Evolutionary conservation across 2,888 invertebrate species (phyloP).

Genomic region (Pseudococcus viburni): DNA sequence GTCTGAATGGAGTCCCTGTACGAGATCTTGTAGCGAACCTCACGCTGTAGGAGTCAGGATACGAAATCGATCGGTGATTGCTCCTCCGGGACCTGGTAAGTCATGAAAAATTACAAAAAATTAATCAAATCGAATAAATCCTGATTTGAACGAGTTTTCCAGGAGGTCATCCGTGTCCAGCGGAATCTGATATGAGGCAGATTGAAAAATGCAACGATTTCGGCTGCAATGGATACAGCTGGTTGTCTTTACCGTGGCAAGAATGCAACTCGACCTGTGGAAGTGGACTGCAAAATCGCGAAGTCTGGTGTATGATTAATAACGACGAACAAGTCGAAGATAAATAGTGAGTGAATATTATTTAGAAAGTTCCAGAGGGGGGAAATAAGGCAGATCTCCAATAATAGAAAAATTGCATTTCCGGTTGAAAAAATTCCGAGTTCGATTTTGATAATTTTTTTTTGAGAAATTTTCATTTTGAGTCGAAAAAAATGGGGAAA

Average conservation of each 20-base stretch:
- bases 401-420: too few species aligned
- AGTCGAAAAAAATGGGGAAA: too few species aligned
- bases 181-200: slow-evolving; percentile 75
- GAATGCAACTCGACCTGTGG: slow-evolving; percentile 73
- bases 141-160: slow-evolving; percentile 57
- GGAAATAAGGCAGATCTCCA: too few species aligned
- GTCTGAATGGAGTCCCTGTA: slow-evolving; percentile 76
- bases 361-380: not conserved
- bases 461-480: too few species aligned
- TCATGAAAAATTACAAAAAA: not conserved
- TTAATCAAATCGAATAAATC: not conserved
- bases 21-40: slow-evolving; percentile 70
- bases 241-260: slow-evolving; percentile 77
- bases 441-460: too few species aligned
- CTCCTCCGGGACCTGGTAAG: slow-evolving; percentile 71
- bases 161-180: slow-evolving; percentile 76
- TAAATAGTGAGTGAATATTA: slow-evolving; percentile 72
- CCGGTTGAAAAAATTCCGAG: too few species aligned
- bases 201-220: slow-evolving; percentile 76
- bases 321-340: slow-evolving; percentile 75
- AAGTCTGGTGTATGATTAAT: slow-evolving; percentile 76
- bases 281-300: slow-evolving; percentile 71
- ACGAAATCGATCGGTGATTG: slow-evolving; percentile 71
- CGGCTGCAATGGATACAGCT: slow-evolving; percentile 76
- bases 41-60: slow-evolving; percentile 69